Conservation (phyloP, 1,140 invertebrate species). For the Drosophila busckii region DNA sequence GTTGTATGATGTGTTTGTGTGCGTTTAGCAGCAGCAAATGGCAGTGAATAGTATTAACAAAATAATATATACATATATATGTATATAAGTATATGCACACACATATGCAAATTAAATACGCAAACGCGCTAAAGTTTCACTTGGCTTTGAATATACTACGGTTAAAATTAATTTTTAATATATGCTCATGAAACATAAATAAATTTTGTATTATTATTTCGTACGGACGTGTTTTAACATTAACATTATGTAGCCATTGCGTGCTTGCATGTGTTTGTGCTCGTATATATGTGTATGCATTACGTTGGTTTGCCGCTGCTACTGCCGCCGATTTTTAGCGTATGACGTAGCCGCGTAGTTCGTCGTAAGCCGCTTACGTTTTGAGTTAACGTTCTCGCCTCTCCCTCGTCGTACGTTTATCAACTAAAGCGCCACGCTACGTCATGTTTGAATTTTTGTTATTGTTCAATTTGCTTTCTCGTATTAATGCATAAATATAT, state of each 20-base stretch:
- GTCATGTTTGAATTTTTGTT: slow-evolving; percentile 34
- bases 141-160: neutral
- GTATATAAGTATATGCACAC: slow-evolving; percentile 19
- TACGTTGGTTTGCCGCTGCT: slow-evolving; percentile 41
- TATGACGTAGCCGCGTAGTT: slow-evolving; percentile 35
- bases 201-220: slow-evolving; percentile 28
- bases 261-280: slow-evolving; percentile 17
- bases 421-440: slow-evolving; percentile 17
- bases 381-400: slow-evolving; percentile 3
- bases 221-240: slow-evolving; percentile 15
- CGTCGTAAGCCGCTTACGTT: slow-evolving; percentile 19
- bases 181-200: neutral
- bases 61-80: slow-evolving; percentile 8
- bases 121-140: slow-evolving; percentile 23
- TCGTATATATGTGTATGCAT: slow-evolving; percentile 20
- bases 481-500: too few relatives aligned
- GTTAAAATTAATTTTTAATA: slow-evolving; percentile 5
- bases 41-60: slow-evolving; percentile 37
- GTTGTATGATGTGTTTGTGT: slow-evolving; percentile 16
- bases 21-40: slow-evolving; percentile 22
- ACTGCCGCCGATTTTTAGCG: slow-evolving; percentile 17
- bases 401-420: slow-evolving; percentile 2
- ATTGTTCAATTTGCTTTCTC: slow-evolving; percentile 1
- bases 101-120: neutral
- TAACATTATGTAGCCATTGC: slow-evolving; percentile 24